These are phyloP conservation scores for Endotricha flammealis DNA, from an alignment of 2,888 invertebrate species.

Conservation along the genomic window DNA sequence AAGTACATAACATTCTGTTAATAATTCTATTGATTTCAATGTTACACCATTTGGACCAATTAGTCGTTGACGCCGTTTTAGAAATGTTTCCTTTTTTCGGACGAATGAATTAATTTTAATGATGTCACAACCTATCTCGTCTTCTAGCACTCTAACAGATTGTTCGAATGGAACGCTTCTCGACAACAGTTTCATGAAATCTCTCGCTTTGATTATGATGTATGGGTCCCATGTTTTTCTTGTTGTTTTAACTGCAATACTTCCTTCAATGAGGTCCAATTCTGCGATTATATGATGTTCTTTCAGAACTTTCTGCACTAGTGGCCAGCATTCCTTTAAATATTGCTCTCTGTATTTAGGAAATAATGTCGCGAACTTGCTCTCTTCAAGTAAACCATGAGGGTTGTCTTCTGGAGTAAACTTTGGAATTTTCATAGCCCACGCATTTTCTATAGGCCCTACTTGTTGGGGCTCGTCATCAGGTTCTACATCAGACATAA, in stretches of 20 bases:
- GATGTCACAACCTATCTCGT: constrained; percentile 95
- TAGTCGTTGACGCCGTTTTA: constrained; percentile 94
- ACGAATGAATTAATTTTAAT: constrained; percentile 97
- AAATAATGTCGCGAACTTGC: constrained; percentile 97
- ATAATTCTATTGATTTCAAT: constrained; percentile 95
- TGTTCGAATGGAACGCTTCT: constrained; percentile 98
- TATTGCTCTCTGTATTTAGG: constrained; percentile 99
- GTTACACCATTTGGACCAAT: constrained; percentile 99
- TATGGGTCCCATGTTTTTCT: constrained; percentile 99
- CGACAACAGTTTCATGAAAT: constrained; percentile 95
- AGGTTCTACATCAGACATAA: constrained; percentile 34
- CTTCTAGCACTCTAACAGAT: constrained; percentile 90
- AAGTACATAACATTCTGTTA: constrained; percentile 97
- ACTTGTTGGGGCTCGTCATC: constrained; percentile 44
- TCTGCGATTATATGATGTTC: constrained; percentile 91
- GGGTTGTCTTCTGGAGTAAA: constrained; percentile 95
- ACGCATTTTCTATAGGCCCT: constrained; percentile 89
- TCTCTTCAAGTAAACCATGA: constrained; percentile 92
- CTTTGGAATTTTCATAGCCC: constrained; percentile 90
- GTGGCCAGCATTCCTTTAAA: constrained; percentile 95
- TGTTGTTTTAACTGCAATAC: constrained; percentile 96
- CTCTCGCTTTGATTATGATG: constrained; percentile 96
- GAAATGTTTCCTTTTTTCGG: constrained; percentile 94
- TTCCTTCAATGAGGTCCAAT: constrained; percentile 94
- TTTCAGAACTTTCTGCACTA: constrained; percentile 90